A percentile compares a stretch with the other conserved stretches of the same genome.
Evolutionary conservation across 1,140 invertebrate genomes (phyloP).

Genomic region (Aphaenogaster floridana): DNA sequence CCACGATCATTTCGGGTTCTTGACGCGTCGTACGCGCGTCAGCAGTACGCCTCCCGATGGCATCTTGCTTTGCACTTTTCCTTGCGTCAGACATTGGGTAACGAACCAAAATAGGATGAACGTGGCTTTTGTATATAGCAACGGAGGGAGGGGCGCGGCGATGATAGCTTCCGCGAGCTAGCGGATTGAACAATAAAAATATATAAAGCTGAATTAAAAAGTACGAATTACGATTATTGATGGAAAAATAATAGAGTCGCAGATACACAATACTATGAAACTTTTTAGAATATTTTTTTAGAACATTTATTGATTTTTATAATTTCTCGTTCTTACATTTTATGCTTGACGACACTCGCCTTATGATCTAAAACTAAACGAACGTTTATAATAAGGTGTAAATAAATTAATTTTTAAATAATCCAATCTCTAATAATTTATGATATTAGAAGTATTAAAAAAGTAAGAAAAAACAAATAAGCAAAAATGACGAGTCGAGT

Average conservation of each 20-base stretch:
- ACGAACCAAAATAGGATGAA: conserved; percentile 56
- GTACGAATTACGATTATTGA: neutral
- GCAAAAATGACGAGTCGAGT: neutral
- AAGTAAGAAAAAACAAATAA: neutral
- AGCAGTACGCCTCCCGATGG: conserved; percentile 58
- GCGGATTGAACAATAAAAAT: neutral
- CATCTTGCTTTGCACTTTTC: conserved; percentile 64
- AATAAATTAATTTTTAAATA: neutral
- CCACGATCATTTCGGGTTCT: conserved; percentile 53
- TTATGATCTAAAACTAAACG: neutral
- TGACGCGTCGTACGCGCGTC: conserved; percentile 57
- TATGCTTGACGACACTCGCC: neutral
- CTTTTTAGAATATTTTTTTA: neutral
- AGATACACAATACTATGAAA: neutral
- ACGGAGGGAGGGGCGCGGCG: neutral
- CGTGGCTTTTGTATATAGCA: conserved; percentile 34
- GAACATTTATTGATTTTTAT: neutral
- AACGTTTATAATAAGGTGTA: neutral
- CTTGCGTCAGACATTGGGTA: conserved; percentile 41
- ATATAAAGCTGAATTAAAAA: conserved; percentile 15
- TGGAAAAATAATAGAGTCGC: neutral
- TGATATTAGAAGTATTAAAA: neutral
- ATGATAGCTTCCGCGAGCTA: neutral
- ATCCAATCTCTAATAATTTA: neutral
- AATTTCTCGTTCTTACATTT: neutral